Conservation (phyloP, 2,888 invertebrate species). For the Ctena decussata region DNA sequence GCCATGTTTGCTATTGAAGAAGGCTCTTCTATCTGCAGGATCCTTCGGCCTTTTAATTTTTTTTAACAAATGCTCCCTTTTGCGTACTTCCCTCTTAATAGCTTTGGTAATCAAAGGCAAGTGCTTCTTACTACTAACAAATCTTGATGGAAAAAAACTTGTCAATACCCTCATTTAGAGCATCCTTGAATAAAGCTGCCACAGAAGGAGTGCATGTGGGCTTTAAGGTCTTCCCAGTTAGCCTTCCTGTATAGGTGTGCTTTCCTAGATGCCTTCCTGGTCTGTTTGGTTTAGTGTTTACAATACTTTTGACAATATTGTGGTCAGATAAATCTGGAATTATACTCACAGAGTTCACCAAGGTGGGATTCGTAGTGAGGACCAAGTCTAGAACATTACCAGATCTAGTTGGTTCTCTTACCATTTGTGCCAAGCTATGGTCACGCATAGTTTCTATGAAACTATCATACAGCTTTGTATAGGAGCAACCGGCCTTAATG, state of each 20-base stretch:
- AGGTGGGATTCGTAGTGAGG: constrained; percentile 5
- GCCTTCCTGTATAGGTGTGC: constrained; percentile 18
- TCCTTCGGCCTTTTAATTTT: too few relatives aligned
- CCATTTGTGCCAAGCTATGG: not conserved
- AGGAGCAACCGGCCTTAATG: constrained; percentile 1
- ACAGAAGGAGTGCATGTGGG: not conserved
- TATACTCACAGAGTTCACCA: constrained; percentile 9
- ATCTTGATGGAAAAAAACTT: too few relatives aligned
- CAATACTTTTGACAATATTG: not conserved
- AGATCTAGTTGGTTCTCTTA: not conserved
- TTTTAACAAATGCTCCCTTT: too few relatives aligned
- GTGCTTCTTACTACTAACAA: too few relatives aligned
- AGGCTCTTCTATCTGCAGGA: too few relatives aligned
- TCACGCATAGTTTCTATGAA: not conserved
- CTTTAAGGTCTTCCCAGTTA: constrained; percentile 9
- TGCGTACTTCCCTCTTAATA: too few relatives aligned
- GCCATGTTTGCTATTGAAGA: too few relatives aligned
- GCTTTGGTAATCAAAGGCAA: too few relatives aligned
- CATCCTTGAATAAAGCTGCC: not conserved
- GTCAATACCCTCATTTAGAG: too few relatives aligned
- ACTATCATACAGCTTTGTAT: not conserved
- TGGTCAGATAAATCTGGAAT: constrained; percentile 20
- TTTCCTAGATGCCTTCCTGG: constrained; percentile 4
- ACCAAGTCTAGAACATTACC: constrained; percentile 1
- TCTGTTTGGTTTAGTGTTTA: not conserved